These are phyloP conservation scores for Xiphophorus maculatus DNA, from an alignment of 2,113 vertebrate species.

Conservation along the genomic window DNA sequence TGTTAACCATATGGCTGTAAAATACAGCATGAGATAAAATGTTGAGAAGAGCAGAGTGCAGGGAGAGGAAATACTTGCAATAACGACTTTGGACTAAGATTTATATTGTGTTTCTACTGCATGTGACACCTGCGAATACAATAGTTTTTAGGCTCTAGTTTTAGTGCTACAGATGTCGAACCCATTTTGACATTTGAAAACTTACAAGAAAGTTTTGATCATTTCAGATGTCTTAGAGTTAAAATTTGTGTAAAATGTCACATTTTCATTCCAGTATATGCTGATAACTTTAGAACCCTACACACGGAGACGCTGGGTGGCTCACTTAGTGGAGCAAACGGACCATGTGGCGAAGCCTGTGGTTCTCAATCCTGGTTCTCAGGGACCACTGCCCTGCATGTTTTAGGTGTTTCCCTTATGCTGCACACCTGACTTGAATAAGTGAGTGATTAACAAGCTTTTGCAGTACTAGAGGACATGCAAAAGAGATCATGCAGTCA, in stretches of 20 bases:
- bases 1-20: background rate
- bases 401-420: too few relatives aligned
- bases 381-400: too few relatives aligned
- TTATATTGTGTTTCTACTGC: background rate
- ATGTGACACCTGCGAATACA: background rate
- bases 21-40: background rate
- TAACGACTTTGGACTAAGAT: background rate
- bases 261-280: background rate
- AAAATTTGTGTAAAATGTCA: too few relatives aligned
- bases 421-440: too few relatives aligned
- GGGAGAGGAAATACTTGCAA: background rate
- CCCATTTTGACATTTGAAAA: background rate
- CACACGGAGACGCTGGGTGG: background rate
- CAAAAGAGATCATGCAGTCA: too few relatives aligned
- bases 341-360: too few relatives aligned
- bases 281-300: background rate
- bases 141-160: background rate
- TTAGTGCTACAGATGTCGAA: background rate
- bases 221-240: background rate
- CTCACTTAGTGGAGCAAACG: too few relatives aligned
- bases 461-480: too few relatives aligned
- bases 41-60: conserved; percentile 20
- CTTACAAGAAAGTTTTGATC: background rate
- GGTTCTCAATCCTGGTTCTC: too few relatives aligned
- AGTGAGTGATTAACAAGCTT: too few relatives aligned